Base-by-base conservation (phyloP, 2,888 invertebrate genomes). In the Aricia artaxerxes region DNA sequence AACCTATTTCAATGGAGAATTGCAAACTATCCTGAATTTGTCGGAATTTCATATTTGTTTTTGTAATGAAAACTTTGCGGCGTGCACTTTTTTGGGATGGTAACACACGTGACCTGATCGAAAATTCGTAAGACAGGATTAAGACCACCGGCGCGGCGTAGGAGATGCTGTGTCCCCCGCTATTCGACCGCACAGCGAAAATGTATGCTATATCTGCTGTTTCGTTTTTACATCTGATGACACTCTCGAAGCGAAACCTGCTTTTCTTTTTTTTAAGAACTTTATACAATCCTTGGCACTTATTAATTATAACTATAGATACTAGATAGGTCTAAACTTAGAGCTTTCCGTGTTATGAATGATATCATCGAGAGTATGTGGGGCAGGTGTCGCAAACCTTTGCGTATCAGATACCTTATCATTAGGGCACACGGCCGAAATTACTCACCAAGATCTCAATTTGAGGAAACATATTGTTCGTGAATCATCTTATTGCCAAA, bases 281-380 rank as follows among this genome's bases (percentile, higher is more conserved):
- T 35, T 35, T 35, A 35, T 2, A 2, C 2, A 35, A 35, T 35
- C 35, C 35, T 35, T 35, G 2, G 35, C 2, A 35, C 35, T 35
- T 35, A 35, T 35, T 35, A 35, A 35, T 35, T 35, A 35, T 35
- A 2, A 35, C 35, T 35, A 35, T 35, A 35, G 35, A 35, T 35
- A 57, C 1, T 35, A 35, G 35, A 35, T 35, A 57, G 44, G 78
- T 73, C 73, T 13, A 57, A 73, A 78, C 78, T 11, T 38, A 73
- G 24, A 78, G 78, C 73, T 73, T 57, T 24, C 38, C 57, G 40
- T 57, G 6, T 24, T 69, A 64, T 78, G 69, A 78, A 73, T 78
- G 89, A 88, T 91, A 91, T 86, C 88, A 86, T 84, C 87, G 88
- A 88, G 87, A 87, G 85, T 87, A 92, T 89, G 87, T 91, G 89